phyloP scores from a whole-genome alignment of 2,113 vertebrate genomes.

The Grammomys dolichurus region DNA sequence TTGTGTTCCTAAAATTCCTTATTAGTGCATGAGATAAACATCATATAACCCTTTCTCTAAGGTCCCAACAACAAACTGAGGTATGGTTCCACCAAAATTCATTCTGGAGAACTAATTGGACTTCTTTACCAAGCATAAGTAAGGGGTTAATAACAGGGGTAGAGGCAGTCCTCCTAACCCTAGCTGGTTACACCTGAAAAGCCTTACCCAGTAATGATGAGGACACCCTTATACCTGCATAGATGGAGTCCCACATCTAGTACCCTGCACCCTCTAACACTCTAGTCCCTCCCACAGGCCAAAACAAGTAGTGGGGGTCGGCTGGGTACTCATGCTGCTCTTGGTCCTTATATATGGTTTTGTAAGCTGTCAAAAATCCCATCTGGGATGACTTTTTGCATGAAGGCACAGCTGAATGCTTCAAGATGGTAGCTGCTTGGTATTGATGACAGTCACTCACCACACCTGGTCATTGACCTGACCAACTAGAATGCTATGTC shows the following conservation, averaged over 20 bases:
- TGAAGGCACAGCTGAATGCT: neutral
- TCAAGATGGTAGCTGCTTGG: neutral
- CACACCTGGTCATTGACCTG: neutral
- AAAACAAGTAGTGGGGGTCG: neutral
- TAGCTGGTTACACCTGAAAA: neutral
- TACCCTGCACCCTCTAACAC: neutral
- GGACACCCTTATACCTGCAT: too few relatives aligned
- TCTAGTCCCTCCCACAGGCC: too few relatives aligned
- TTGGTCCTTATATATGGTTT: neutral
- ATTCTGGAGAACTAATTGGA: neutral
- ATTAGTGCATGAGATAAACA: neutral
- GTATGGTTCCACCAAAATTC: neutral
- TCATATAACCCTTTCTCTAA: neutral
- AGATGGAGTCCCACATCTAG: neutral
- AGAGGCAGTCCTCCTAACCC: neutral
- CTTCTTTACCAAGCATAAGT: neutral
- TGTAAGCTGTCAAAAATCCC: neutral
- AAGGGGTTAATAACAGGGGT: neutral
- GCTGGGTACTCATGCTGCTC: rapidly evolving
- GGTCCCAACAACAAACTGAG: neutral
- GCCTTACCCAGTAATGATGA: neutral
- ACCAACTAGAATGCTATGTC: too few relatives aligned
- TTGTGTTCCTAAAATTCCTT: neutral
- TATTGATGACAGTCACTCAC: too few relatives aligned
- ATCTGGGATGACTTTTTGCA: neutral